Evolutionary conservation across 2,888 invertebrate species (phyloP).

Genomic region (Dugesia japonica): DNA sequence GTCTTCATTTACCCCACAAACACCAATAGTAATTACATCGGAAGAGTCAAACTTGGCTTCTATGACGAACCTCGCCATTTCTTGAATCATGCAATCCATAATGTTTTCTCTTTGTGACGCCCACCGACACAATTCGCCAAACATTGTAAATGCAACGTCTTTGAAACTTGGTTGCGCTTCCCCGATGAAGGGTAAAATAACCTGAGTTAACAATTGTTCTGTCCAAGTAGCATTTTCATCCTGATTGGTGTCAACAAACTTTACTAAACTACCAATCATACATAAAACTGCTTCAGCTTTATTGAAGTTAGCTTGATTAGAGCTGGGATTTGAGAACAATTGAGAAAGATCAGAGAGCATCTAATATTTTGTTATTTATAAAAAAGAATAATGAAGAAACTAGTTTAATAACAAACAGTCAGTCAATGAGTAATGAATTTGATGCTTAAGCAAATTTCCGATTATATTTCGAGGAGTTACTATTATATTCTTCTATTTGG

Average conservation of each 20-base stretch:
- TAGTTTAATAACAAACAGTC: too few relatives aligned
- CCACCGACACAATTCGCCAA: not conserved
- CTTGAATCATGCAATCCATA: not conserved
- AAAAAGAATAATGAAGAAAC: too few relatives aligned
- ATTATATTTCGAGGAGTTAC: too few relatives aligned
- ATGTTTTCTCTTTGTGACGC: not conserved
- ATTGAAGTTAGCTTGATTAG: not conserved
- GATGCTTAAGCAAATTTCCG: too few relatives aligned
- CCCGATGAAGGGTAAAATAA: not conserved
- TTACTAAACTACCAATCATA: not conserved
- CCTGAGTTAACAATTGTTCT: not conserved
- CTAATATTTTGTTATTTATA: too few relatives aligned
- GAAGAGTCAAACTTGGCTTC: not conserved
- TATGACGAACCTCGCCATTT: not conserved
- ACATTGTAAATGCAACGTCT: conserved; percentile 2
- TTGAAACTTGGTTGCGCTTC: not conserved
- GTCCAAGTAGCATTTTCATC: not conserved
- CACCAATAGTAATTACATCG: too few relatives aligned
- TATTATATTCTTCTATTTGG: too few relatives aligned
- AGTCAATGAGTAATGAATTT: too few relatives aligned
- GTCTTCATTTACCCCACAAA: too few relatives aligned
- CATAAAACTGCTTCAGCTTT: conserved; percentile 4
- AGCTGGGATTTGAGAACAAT: not conserved
- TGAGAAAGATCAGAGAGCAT: not conserved
- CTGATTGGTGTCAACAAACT: not conserved